Evolutionary conservation across 2,113 vertebrate species (phyloP), one percentile per base, ranked within the genome.

Genomic region (Calidris pugnax): DNA sequence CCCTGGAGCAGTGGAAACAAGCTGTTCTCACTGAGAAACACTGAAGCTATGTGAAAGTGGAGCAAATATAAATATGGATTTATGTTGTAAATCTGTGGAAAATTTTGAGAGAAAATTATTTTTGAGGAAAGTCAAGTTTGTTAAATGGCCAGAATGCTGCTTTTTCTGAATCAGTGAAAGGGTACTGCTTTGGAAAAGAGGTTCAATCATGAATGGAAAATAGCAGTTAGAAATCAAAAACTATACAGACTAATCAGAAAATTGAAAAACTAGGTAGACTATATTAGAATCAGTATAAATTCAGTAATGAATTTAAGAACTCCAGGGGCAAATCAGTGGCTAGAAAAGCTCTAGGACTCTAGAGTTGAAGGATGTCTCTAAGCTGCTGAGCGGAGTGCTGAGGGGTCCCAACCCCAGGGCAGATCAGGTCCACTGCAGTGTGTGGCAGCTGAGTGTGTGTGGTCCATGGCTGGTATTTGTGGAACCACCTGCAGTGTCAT

Each of bases 391-490:
- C 11, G 18, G 53, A 48, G 27, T 28, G n/a, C 33, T 0, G 2
- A 53, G 50, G n/a, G 50, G n/a, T 21, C 28, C 10, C 37, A 51
- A 6, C 41, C 35, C 14, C 22, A n/a, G 56, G 32, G 32, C 5
- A 33, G 41, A 23, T 22, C 14, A 48, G 33, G 7, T 53, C 53
- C n/a, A 3, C 18, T 33, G 48, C 55, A 33, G 16, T 6, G 37
- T 6, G 23, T 53, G 45, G 45, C 41, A 37, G 35, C 41, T 21
- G 4, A 55, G 18, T 3, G 1, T 21, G 20, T 18, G 75, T 27
- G 32, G 60, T 22, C n/a, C 1, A 0, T 6, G 47, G 17, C n/a
- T 27, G 18, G 14, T 19, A 30, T 37, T 35, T 1, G 5, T 14
- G 47, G 30, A n/a, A 39, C 35, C n/a, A 18, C 69, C 27, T 59